Evolutionary conservation across 2,113 vertebrate species (phyloP).

Genomic region (Solea solea): DNA sequence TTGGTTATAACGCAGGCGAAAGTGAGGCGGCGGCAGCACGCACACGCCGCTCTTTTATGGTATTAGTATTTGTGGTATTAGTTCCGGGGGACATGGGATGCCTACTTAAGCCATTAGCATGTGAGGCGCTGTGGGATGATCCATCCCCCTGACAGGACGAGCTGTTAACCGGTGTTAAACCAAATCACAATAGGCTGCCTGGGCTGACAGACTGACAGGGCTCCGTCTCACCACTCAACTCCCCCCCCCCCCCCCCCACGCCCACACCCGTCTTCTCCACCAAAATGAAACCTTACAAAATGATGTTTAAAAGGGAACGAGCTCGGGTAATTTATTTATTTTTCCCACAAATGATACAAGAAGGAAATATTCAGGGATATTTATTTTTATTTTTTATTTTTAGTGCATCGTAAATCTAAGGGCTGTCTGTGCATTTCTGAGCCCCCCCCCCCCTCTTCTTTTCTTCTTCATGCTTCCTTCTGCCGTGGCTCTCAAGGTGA

Average conservation of each 20-base stretch:
- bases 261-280: neutral
- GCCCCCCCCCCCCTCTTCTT: neutral
- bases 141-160: constrained; percentile 75
- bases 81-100: constrained; percentile 80
- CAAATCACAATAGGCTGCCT: constrained; percentile 74
- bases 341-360: constrained; percentile 20
- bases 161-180: constrained; percentile 77
- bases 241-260: neutral
- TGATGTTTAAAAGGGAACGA: neutral
- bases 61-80: constrained; percentile 83
- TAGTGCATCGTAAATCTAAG: neutral
- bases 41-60: constrained; percentile 77
- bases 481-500: constrained; percentile 54
- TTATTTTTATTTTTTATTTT: too few relatives aligned
- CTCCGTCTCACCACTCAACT: constrained; percentile 35
- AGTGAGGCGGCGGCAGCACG: constrained; percentile 52
- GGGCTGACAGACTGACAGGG: constrained; percentile 69
- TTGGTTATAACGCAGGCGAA: constrained; percentile 67
- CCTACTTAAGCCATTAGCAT: constrained; percentile 84
- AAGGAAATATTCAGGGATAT: constrained; percentile 14
- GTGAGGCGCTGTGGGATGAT: constrained; percentile 75
- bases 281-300: neutral
- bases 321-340: constrained; percentile 33
- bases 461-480: constrained; percentile 18
- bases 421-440: constrained; percentile 10